phyloP scores from a whole-genome alignment of 2,797 vertebrate genomes.

The Phyllotis vaccarum region DNA sequence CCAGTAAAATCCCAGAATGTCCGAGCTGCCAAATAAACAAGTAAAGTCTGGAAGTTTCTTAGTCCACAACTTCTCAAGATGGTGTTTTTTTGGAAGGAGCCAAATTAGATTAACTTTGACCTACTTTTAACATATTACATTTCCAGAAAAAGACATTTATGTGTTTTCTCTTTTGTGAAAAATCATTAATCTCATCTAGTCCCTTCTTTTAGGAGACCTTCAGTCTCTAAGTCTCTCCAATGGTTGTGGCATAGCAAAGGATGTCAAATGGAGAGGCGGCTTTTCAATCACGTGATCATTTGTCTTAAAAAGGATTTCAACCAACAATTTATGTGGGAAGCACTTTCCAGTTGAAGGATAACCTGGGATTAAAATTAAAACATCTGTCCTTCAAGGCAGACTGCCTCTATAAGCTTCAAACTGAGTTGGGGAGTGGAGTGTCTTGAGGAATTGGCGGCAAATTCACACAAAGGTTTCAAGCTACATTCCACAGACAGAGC shows the following conservation, averaged over 20 bases:
- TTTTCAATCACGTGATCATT: background rate
- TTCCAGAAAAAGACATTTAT: background rate
- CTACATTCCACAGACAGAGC: background rate
- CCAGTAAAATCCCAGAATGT: slow-evolving; percentile 35
- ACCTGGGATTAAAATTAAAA: slow-evolving; percentile 3
- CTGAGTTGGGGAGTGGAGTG: background rate
- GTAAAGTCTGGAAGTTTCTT: background rate
- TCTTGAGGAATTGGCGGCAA: background rate
- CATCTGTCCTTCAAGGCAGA: background rate
- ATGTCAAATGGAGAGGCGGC: background rate
- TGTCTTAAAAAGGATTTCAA: background rate
- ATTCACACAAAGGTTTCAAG: slow-evolving; percentile 11
- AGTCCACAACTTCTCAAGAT: slow-evolving; percentile 28
- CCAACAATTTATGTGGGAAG: background rate
- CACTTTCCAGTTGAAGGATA: background rate
- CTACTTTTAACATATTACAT: background rate
- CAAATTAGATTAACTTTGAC: slow-evolving; percentile 18
- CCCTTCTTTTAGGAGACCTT: background rate
- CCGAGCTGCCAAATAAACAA: background rate
- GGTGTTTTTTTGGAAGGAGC: background rate
- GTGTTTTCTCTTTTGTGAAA: background rate
- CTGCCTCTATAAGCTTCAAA: slow-evolving; percentile 52
- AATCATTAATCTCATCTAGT: background rate
- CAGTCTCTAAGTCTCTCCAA: background rate
- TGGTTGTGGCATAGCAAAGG: background rate